Percentiles rank a stretch among this genome's conserved stretches.
Evolutionary conservation across 37 sponge, comb jelly and placozoan genomes (phyloP).

Genomic region (Dysidea cf. avara): DNA sequence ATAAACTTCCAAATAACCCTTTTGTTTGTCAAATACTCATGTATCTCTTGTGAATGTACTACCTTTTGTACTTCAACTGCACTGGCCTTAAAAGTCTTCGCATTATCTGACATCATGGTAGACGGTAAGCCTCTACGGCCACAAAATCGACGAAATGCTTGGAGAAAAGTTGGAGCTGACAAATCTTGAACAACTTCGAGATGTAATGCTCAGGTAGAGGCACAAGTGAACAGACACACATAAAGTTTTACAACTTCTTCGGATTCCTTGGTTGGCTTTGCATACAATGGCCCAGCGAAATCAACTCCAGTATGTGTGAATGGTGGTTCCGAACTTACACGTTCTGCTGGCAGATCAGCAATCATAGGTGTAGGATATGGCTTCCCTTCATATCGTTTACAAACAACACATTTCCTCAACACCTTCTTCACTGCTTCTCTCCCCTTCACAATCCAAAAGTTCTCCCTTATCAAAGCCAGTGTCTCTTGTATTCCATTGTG

Average conservation of each 20-base stretch:
- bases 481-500: constrained; percentile 28
- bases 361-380: not conserved
- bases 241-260: no score
- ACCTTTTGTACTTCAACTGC: not conserved
- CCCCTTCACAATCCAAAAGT: constrained; percentile 31
- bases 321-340: constrained; percentile 14
- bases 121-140: not conserved
- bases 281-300: constrained; percentile 50
- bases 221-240: not conserved
- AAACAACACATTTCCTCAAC: constrained; percentile 33
- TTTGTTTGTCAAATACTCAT: not conserved
- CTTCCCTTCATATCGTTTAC: constrained; percentile 22
- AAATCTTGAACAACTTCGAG: not conserved
- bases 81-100: not conserved
- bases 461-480: no score
- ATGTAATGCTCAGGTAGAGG: not conserved
- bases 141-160: not conserved
- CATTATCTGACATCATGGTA: not conserved
- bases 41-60: not conserved
- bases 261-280: constrained; percentile 5
- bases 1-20: not conserved
- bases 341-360: constrained; percentile 10
- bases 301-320: constrained; percentile 46
- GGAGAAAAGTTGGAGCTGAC: not conserved
- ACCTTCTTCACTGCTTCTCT: constrained; percentile 17